Base-by-base conservation (phyloP, 2,797 vertebrate species). In the Leuciscus waleckii region DNA sequence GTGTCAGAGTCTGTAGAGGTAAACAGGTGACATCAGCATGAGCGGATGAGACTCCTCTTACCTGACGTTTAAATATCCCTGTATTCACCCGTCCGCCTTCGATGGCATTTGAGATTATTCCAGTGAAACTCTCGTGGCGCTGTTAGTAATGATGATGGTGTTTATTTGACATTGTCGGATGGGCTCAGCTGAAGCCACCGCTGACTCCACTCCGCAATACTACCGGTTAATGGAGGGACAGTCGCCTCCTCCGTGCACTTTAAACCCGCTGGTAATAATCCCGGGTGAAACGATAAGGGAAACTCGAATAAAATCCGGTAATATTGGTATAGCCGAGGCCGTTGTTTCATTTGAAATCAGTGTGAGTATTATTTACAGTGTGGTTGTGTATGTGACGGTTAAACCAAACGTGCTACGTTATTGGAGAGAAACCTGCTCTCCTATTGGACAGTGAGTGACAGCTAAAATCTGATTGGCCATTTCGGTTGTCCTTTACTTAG, bases 391-490 rank as follows among this genome's bases (percentile, higher is more conserved):
- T 65, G 46, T 58, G 79, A 85, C 29, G 51, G 68, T 11, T 61
- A 43, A 77, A 84, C 39, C 63, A 10, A 88, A 61, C 67, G 0
- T 86, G 76, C n/a, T 78, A 13, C 4, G 11, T 11, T 51, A 16
- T 11, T 6, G 43, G 68, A 39, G 9, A 11, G 26, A 9, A 77
- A 43, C 23, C 6, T 75, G 41, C n/a, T 5, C 7, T 82, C 69
- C 29, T 69, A 89, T 89, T 89, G 86, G 86, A 23, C 35, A 63
- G 23, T 46, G 26, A 56, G 32, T 23, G 49, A 26, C 23, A 43
- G 78, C 19, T 23, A 29, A 7, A 7, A 75, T 16, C 19, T 86
- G 85, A 95, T 94, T 95, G 94, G 95, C 61, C 91, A 21, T 5
- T 43, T 4, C 0, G 5, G 11, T n/a, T 79, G 88, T 89, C 84